These are phyloP conservation scores for Sciurus niger DNA, from an alignment of 2,113 vertebrate species.

Conservation along the genomic window DNA sequence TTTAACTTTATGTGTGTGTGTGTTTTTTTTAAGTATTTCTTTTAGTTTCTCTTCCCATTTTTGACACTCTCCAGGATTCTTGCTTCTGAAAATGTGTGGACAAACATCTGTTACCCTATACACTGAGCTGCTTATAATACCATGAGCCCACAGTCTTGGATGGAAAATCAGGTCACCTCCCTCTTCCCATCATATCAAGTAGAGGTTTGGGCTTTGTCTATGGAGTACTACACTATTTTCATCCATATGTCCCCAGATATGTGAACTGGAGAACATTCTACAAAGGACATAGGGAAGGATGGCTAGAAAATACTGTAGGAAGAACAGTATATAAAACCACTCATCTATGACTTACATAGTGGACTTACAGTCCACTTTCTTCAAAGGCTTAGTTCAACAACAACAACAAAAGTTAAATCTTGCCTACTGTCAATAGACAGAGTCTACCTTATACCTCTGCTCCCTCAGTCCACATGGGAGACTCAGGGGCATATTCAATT, in stretches of 20 bases:
- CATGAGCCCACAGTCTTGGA: neutral
- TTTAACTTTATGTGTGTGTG: neutral
- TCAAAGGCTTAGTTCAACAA: neutral
- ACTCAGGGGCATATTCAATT: neutral
- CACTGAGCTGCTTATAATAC: neutral
- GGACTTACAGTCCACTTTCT: neutral
- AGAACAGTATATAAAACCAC: neutral
- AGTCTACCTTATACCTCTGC: neutral
- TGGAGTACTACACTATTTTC: neutral
- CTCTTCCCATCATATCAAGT: neutral
- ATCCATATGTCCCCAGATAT: neutral
- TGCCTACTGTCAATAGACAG: neutral
- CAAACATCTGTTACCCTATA: neutral
- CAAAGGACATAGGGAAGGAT: neutral
- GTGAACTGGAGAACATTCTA: slow-evolving; percentile 18
- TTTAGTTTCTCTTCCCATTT: neutral
- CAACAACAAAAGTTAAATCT: neutral
- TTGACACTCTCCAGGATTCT: neutral
- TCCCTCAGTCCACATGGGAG: neutral
- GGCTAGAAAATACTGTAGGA: neutral
- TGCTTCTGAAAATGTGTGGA: neutral
- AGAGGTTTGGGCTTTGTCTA: neutral
- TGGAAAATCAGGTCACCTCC: neutral
- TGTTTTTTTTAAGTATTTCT: slow-evolving; percentile 23
- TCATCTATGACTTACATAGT: neutral